Conservation (phyloP, 2,797 vertebrate species). For the Huso huso region DNA sequence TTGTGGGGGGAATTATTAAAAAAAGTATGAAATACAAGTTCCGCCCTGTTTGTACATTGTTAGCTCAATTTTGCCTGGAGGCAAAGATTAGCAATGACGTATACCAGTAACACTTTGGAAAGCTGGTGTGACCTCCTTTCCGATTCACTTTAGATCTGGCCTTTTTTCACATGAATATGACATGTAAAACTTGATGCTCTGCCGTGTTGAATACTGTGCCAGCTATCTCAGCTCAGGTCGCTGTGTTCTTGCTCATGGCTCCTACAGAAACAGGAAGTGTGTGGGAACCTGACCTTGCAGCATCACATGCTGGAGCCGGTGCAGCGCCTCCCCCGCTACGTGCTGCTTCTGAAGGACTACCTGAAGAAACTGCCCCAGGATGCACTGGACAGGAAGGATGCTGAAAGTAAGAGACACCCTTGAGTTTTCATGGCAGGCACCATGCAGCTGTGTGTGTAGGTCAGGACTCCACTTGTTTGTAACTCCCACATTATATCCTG, state of each 20-base stretch:
- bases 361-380: constrained; percentile 85
- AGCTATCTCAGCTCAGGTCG: not conserved
- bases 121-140: too few relatives aligned
- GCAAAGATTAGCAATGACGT: too few relatives aligned
- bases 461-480: not conserved
- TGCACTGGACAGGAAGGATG: constrained; percentile 77
- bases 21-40: too few relatives aligned
- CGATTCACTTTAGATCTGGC: too few relatives aligned
- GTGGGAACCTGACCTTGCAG: constrained; percentile 89
- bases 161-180: too few relatives aligned
- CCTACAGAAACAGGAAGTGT: constrained; percentile 83
- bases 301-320: constrained; percentile 97
- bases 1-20: too few relatives aligned
- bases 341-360: constrained; percentile 91
- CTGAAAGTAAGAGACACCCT: constrained; percentile 71
- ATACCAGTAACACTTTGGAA: too few relatives aligned
- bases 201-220: not conserved
- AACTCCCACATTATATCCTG: too few relatives aligned
- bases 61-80: too few relatives aligned
- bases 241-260: constrained; percentile 12
- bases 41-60: too few relatives aligned
- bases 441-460: constrained; percentile 6
- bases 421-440: constrained; percentile 17
- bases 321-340: constrained; percentile 91
- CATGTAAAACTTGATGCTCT: too few relatives aligned